Base-by-base conservation (phyloP, 2,113 vertebrate genomes). In the Sapajus apella region DNA sequence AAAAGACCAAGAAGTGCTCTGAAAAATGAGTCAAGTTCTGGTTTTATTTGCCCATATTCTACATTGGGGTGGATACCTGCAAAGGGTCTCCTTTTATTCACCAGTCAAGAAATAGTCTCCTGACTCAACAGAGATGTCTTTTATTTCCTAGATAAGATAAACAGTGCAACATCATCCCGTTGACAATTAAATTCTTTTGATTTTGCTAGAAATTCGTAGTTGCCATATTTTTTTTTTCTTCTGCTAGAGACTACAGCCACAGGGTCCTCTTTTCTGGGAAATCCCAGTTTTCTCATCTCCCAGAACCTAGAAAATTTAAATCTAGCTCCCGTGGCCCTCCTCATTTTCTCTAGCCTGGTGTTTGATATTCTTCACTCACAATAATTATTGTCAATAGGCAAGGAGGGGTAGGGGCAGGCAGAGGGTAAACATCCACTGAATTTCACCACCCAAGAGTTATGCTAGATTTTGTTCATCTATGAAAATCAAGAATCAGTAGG, bases 31-130 rank as follows among this genome's bases (percentile, higher is more conserved):
- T 66, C 73, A 77, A 82, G 32, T 75, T 93, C 37, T 77, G 20
- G 18, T 83, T 95, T 79, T 79, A 92, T 94, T 86, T 80, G 35
- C 9, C 43, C 21, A 56, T 47, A 82, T 85, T 96, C 61, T 91
- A 18, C 79, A 68, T 30, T 76, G 61, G 25, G 6, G 3, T 93
- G 16, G 27, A 73, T 17, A 87, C 12, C 35, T 77, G 3, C 21
- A 83, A 73, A 89, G 27, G 73, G 23, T 68, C 76, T 75, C 18
- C 52, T 80, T 86, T 72, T 80, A 79, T 30, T 23, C 43, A 72
- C 47, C 16, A 35, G 40, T 64, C 32, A 94, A 93, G 27, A 93
- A 93, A 86, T 13, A 58, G 68, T 37, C 32, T 50, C 18, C 86
- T 87, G 30, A 85, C 45, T 89, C 43, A 23, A 37, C 45, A 61